Evolutionary conservation across 2,113 vertebrate genomes (phyloP).

Genomic region (Podilymbus podiceps): DNA sequence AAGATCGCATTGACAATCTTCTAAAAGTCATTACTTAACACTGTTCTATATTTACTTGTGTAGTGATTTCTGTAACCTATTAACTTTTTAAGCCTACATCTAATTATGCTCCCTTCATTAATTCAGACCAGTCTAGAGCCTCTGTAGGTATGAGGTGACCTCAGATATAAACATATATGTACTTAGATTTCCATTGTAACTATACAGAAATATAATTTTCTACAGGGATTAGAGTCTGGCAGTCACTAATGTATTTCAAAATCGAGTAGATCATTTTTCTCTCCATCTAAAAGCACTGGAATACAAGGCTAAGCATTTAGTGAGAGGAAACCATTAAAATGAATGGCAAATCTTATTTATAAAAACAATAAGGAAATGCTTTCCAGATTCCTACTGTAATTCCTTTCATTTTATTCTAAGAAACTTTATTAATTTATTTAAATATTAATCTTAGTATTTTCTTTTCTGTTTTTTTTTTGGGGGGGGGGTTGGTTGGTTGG

Average conservation of each 20-base stretch:
- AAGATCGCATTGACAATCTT: neutral
- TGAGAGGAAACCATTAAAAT: constrained; percentile 17
- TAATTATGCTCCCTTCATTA: neutral
- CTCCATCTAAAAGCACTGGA: neutral
- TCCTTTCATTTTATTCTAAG: neutral
- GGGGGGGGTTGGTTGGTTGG: too few relatives aligned
- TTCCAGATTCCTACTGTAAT: constrained; percentile 38
- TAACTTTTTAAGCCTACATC: neutral
- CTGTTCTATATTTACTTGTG: neutral
- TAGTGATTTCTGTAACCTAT: neutral
- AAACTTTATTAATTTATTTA: neutral
- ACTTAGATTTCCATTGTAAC: neutral
- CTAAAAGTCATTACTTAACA: neutral
- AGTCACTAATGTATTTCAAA: neutral
- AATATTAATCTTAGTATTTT: neutral
- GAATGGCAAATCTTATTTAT: constrained; percentile 32
- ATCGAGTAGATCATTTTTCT: neutral
- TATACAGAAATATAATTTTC: neutral
- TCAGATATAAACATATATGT: neutral
- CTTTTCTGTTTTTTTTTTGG: neutral
- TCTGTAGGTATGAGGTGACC: neutral
- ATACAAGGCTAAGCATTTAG: neutral
- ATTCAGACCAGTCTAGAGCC: neutral
- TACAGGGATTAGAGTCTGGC: neutral
- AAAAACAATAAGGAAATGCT: neutral